Conservation (phyloP, 2,113 vertebrate species). For the Aptenodytes forsteri region DNA sequence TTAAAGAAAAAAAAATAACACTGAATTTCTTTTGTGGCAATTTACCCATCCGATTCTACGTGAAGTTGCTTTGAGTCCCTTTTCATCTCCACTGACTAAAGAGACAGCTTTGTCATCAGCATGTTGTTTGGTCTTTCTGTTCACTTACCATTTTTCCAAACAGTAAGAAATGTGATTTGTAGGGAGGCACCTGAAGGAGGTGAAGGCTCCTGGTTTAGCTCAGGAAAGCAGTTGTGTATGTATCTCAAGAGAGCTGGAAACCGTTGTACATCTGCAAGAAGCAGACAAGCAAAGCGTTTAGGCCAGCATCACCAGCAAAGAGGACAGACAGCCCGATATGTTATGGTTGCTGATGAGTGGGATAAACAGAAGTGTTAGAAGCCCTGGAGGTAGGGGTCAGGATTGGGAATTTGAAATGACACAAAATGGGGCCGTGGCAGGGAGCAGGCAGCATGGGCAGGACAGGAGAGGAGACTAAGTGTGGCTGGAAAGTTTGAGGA, state of each 20-base stretch:
- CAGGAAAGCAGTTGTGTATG: not conserved
- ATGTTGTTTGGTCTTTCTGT: not conserved
- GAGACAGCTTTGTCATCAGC: not conserved
- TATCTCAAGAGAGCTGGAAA: not conserved
- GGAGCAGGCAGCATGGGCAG: not conserved
- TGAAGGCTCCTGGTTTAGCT: slow-evolving; percentile 4
- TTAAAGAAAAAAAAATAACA: not conserved
- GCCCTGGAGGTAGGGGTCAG: not conserved
- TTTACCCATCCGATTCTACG: not conserved
- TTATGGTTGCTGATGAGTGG: not conserved
- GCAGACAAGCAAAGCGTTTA: not conserved
- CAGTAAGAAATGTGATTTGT: not conserved
- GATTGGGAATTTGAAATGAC: not conserved
- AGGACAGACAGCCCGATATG: not conserved
- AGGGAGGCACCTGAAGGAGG: not conserved
- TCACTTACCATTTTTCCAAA: not conserved
- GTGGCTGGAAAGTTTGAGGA: not conserved
- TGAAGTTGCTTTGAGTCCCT: not conserved
- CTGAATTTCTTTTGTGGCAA: not conserved
- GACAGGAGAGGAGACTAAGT: not conserved
- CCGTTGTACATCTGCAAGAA: not conserved
- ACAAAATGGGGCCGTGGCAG: rapidly evolving
- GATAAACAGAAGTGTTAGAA: not conserved
- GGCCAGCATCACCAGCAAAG: not conserved
- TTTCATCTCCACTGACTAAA: not conserved